Base-by-base conservation (phyloP, 2,888 invertebrate species). In the Drosophila koepferae region DNA sequence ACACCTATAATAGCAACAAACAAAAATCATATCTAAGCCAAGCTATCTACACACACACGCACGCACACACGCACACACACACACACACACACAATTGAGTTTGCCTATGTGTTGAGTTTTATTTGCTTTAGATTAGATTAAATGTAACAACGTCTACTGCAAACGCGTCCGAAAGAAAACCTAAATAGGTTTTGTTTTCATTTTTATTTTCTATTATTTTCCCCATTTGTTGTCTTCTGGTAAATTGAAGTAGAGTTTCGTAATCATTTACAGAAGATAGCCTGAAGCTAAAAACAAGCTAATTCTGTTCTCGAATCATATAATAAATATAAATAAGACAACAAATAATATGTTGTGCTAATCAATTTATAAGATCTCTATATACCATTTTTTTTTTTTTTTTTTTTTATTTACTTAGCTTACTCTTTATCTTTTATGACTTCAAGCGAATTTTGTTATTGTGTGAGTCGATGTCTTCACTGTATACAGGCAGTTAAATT, bases 61-160 rank as follows among this genome's bases (percentile, higher is more conserved):
- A n/a, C n/a, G n/a, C n/a, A n/a, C n/a, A n/a, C 28, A 49, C 7
- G 20, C n/a, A 1, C n/a, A 34, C 51, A 58, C 41, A 60, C 28
- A 49, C 7, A 31, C n/a, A 1, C n/a, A 31, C 16, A 2, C 14
- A 5, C 2, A 40, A 6, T 16, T 38, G 16, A 9, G 31, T 46
- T 54, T 62, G 43, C 38, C 59, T 68, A 53, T 54, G 55, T 67
- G 51, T 69, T 69, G 70, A 64, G 66, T 71, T 80, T 74, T 85
- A 70, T 81, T 86, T 82, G 64, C 62, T 65, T 46, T 61, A 87
- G 86, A 86, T 86, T 82, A 86, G 86, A 86, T 86, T 86, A 86
- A 78, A 74, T 68, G 48, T 68, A 89, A 67, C 60, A 62, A 74
- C 76, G 72, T 74, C 71, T 74, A 66, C 68, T 60, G 68, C 53